Evolutionary conservation across 35 echinoderm and acorn worm species (phyloP).

Genomic region (Chiridota heheva): DNA sequence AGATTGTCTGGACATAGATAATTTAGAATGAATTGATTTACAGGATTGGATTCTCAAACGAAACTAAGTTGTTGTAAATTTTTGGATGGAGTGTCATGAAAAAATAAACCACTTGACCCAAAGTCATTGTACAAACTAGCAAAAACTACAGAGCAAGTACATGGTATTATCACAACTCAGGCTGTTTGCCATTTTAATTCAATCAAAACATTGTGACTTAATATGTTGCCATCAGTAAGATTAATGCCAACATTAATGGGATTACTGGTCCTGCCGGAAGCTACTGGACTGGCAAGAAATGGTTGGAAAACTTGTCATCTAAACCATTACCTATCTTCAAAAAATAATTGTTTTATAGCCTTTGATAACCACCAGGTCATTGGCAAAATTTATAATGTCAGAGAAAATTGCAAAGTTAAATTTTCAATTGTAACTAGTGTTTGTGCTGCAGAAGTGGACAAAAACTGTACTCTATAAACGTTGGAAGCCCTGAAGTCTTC

Average conservation of each 20-base stretch:
- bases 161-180: background rate
- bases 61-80: too few species aligned
- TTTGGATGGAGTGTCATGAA: too few species aligned
- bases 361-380: constrained; percentile 60
- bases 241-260: constrained; percentile 2
- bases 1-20: too few species aligned
- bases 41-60: too few species aligned
- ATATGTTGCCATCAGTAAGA: constrained; percentile 7
- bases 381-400: constrained; percentile 40
- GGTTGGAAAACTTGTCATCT: background rate
- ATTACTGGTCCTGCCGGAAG: constrained; percentile 12
- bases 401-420: constrained; percentile 45
- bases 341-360: constrained; percentile 11
- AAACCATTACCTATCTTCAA: background rate
- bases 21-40: too few species aligned
- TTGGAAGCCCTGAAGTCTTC: constrained; percentile 19
- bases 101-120: too few species aligned
- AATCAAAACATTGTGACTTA: constrained; percentile 26
- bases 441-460: constrained; percentile 34
- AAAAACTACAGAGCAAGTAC: constrained; percentile 10
- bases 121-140: constrained; percentile 10
- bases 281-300: background rate
- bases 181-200: constrained; percentile 35
- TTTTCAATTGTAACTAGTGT: constrained; percentile 28
- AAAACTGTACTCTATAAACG: constrained; percentile 12